Evolutionary conservation across 2,888 invertebrate genomes (phyloP).

Genomic region (Halocaridina rubra): DNA sequence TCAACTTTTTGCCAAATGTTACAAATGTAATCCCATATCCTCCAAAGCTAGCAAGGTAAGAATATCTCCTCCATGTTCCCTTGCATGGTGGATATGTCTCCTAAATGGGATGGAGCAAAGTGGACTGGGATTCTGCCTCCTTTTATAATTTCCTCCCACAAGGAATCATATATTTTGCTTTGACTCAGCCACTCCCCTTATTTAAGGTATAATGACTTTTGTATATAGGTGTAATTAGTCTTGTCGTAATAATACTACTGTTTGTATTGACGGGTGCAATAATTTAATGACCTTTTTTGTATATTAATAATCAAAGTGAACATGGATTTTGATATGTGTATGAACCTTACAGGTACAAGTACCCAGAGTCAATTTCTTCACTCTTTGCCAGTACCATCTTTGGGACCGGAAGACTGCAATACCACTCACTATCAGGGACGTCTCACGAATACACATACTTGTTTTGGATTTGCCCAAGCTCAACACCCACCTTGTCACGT

Average conservation of each 20-base stretch:
- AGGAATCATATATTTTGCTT: background rate
- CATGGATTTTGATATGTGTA: too few species aligned
- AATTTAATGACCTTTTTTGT: slow-evolving; percentile 65
- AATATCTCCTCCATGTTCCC: too few species aligned
- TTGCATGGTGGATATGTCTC: too few species aligned
- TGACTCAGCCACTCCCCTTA: background rate
- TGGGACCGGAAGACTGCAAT: slow-evolving; percentile 74
- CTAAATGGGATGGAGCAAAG: too few species aligned
- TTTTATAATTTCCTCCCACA: too few species aligned
- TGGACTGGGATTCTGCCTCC: too few species aligned
- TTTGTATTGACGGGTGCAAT: background rate
- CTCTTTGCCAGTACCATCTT: slow-evolving; percentile 73
- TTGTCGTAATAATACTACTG: background rate
- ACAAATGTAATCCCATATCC: too few species aligned
- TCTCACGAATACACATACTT: slow-evolving; percentile 73
- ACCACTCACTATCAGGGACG: slow-evolving; percentile 75
- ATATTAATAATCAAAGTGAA: too few species aligned
- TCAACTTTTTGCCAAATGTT: too few species aligned
- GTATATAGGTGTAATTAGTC: too few species aligned
- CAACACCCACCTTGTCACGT: slow-evolving; percentile 75
- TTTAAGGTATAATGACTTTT: background rate
- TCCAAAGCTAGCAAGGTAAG: too few species aligned
- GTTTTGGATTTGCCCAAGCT: slow-evolving; percentile 73
- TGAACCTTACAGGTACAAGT: slow-evolving; percentile 69
- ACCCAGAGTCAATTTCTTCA: slow-evolving; percentile 71